Conservation (phyloP, 2,888 invertebrate species). For the Venusia cambrica region DNA sequence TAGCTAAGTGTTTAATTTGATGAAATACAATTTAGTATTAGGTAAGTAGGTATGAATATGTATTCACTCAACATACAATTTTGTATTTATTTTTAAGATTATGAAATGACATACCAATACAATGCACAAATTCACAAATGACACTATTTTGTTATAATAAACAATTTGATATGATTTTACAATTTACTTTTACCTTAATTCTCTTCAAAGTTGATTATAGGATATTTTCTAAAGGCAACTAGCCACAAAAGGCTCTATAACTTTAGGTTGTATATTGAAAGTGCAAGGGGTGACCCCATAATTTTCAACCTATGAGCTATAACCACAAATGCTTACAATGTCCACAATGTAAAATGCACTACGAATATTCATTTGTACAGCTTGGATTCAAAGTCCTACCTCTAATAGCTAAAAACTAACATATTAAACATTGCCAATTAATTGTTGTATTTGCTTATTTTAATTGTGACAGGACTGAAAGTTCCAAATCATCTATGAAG, state of each 20-base stretch:
- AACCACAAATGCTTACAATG: conserved; percentile 66
- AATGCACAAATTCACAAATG: conserved; percentile 35
- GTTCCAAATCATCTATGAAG: conserved; percentile 36
- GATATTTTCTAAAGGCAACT: conserved; percentile 22
- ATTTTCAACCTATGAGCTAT: conserved; percentile 63
- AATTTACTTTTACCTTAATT: conserved; percentile 29
- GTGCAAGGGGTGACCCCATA: conserved; percentile 31
- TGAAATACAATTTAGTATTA: conserved; percentile 21
- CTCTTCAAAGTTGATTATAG: conserved; percentile 23
- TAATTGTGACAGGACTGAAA: conserved; percentile 42
- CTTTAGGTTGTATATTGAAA: conserved; percentile 13
- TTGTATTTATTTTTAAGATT: conserved; percentile 23
- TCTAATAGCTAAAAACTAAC: conserved; percentile 74
- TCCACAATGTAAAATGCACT: conserved; percentile 76
- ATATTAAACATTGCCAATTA: conserved; percentile 59
- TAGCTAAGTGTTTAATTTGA: conserved; percentile 22
- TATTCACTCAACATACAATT: conserved; percentile 24
- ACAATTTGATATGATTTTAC: conserved; percentile 54
- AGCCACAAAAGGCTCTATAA: conserved; percentile 17
- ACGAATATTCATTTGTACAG: conserved; percentile 77
- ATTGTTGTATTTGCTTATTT: conserved; percentile 41
- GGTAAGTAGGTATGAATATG: no score
- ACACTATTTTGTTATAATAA: conserved; percentile 36
- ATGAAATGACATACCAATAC: conserved; percentile 33
- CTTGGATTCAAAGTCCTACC: conserved; percentile 74